Percentiles rank a stretch among this genome's conserved stretches.
phyloP scores from a whole-genome alignment of 2,113 vertebrate genomes.

The Corythaeola cristata region DNA sequence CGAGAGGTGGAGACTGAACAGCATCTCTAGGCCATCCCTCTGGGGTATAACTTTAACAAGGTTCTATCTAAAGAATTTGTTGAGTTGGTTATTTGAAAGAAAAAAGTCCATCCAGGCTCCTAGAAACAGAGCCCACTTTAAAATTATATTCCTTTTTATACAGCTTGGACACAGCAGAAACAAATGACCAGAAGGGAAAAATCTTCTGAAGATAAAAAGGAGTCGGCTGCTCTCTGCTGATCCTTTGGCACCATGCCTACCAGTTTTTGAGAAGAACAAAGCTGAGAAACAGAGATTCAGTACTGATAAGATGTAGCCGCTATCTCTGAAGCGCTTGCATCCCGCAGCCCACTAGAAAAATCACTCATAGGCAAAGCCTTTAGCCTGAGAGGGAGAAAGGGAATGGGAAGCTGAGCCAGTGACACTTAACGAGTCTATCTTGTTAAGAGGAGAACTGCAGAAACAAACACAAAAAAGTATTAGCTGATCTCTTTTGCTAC shows the following conservation, averaged over 20 bases:
- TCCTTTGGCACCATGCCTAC: neutral
- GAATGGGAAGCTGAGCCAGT: neutral
- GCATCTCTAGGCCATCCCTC: neutral
- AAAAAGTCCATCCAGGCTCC: neutral
- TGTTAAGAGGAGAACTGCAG: neutral
- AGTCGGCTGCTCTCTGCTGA: neutral
- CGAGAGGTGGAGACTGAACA: neutral
- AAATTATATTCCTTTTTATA: constrained; percentile 7
- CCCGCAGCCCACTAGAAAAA: neutral
- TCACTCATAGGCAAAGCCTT: neutral
- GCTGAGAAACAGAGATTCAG: neutral
- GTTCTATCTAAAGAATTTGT: constrained; percentile 32
- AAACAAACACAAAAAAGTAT: neutral
- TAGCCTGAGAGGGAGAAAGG: neutral
- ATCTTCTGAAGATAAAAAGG: neutral
- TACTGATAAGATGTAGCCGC: neutral
- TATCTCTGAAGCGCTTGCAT: neutral
- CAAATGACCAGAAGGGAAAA: constrained; percentile 7
- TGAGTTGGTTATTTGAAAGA: neutral
- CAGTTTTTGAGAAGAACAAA: neutral
- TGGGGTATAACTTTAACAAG: neutral
- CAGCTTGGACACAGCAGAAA: constrained; percentile 2
- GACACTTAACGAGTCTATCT: neutral
- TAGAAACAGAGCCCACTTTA: neutral
- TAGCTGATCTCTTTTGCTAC: neutral